Evolutionary conservation across 2,888 invertebrate genomes (phyloP).

Genomic region (Miltochrista miniata): DNA sequence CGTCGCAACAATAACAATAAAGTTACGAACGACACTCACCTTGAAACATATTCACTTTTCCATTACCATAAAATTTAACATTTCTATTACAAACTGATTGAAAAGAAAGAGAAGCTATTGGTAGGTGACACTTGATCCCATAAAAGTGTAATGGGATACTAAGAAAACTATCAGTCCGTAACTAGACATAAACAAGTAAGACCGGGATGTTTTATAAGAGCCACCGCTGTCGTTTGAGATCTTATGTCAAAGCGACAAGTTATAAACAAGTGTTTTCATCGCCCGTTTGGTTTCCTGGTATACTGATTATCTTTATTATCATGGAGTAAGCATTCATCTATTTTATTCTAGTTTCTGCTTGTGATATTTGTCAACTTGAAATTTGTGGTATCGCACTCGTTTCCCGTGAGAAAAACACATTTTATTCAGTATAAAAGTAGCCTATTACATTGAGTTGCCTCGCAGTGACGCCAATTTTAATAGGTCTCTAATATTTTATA

Average conservation of each 20-base stretch:
- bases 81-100: constrained; percentile 10
- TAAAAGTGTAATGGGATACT: constrained; percentile 29
- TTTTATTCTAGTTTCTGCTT: too few species aligned
- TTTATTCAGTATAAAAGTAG: too few species aligned
- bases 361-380: too few species aligned
- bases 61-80: constrained; percentile 17
- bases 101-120: constrained; percentile 13
- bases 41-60: constrained; percentile 10
- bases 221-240: constrained; percentile 21
- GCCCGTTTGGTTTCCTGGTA: too few species aligned
- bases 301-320: background rate
- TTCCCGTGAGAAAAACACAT: too few species aligned
- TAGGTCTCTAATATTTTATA: too few species aligned
- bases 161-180: constrained; percentile 27
- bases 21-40: background rate
- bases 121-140: constrained; percentile 18
- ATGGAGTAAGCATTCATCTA: background rate
- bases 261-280: background rate
- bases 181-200: constrained; percentile 28
- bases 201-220: constrained; percentile 19
- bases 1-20: background rate
- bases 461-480: too few species aligned
- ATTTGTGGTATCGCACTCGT: too few species aligned
- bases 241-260: constrained; percentile 17
- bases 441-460: too few species aligned